phyloP scores from a whole-genome alignment of 2,888 invertebrate species.

The Timandra comae region DNA sequence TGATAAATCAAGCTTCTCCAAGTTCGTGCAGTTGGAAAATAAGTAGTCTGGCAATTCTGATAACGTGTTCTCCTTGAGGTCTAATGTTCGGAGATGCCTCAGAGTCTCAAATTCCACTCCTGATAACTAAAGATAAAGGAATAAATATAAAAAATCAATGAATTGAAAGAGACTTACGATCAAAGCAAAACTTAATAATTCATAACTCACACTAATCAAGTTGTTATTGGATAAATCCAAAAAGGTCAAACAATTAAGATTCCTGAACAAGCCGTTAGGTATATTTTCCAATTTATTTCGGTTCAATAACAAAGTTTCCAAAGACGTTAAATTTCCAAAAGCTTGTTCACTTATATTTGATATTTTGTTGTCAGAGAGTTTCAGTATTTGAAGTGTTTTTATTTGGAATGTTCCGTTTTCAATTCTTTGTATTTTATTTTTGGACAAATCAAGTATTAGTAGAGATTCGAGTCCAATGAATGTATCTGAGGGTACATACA shows the following conservation, averaged over 20 bases:
- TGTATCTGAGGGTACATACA: slow-evolving; percentile 73
- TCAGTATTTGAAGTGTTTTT: slow-evolving; percentile 76
- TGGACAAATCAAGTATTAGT: slow-evolving; percentile 82
- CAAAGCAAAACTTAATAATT: background rate
- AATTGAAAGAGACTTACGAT: background rate
- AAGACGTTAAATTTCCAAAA: slow-evolving; percentile 66
- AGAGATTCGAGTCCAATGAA: slow-evolving; percentile 77
- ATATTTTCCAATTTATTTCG: slow-evolving; percentile 73
- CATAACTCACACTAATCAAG: slow-evolving; percentile 59
- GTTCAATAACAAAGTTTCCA: slow-evolving; percentile 74
- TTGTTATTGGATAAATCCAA: slow-evolving; percentile 76
- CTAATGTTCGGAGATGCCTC: slow-evolving; percentile 77
- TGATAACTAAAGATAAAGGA: slow-evolving; percentile 59
- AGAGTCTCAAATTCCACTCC: slow-evolving; percentile 75
- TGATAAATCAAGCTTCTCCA: slow-evolving; percentile 82
- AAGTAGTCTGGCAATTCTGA: slow-evolving; percentile 70
- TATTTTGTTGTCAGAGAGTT: slow-evolving; percentile 82
- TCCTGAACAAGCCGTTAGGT: slow-evolving; percentile 62
- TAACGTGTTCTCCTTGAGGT: slow-evolving; percentile 82
- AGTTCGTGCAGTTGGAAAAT: slow-evolving; percentile 72
- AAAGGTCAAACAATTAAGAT: slow-evolving; percentile 65
- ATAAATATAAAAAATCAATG: slow-evolving; percentile 3
- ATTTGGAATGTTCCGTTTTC: slow-evolving; percentile 78
- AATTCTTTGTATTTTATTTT: slow-evolving; percentile 79
- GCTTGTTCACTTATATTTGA: slow-evolving; percentile 74